Base-by-base conservation (phyloP, 1,140 invertebrate genomes). In the Caerostris extrusa region DNA sequence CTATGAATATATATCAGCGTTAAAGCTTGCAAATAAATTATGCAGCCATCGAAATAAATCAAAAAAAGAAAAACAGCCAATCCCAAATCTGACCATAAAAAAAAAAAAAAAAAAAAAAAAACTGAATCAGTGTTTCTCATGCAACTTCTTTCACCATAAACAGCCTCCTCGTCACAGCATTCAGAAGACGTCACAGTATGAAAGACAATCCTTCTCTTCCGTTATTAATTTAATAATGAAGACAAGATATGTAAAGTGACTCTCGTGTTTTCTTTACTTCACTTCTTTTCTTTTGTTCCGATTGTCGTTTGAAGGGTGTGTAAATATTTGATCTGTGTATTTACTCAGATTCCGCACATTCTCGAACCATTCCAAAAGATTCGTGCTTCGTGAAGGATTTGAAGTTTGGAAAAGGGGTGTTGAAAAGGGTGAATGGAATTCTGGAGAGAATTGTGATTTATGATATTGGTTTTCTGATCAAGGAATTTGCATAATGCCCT, bases 211-310 rank as follows among this genome's bases (percentile, higher is more conserved):
- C 34, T 55, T 83, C 57, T 58, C 55, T 7, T 19, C 82, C 82
- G n/a, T 19, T 83, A 83, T 56, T 83, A 83, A 83, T 83, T 83
- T n/a, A 83, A 83, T 83, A 83, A 83, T 57, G 55, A 53, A 58
- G 55, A 34, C 53, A 58, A 58, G 56, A 83, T 83, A 57, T 83
- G 53, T 83, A 10, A 77, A 83, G 55, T 10, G 55, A 58, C 2
- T 53, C 82, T 57, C 57, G 57, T n/a, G 57, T 83, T 58, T 83
- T 58, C 7, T 4, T 12, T 3, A 64, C 55, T 57, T 8, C n/a
- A n/a, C 56, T n/a, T 8, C 57, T 17, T 77, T 71, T 77, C 71
- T 77, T 34, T n/a, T 83, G 82, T n/a, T 58, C 53, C 19, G 7
- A 57, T 83, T 83, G 56, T 83, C 82, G 19, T 83, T 58, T 58